Base-by-base conservation (phyloP, 2,797 vertebrate genomes). In the Falco berigora region DNA sequence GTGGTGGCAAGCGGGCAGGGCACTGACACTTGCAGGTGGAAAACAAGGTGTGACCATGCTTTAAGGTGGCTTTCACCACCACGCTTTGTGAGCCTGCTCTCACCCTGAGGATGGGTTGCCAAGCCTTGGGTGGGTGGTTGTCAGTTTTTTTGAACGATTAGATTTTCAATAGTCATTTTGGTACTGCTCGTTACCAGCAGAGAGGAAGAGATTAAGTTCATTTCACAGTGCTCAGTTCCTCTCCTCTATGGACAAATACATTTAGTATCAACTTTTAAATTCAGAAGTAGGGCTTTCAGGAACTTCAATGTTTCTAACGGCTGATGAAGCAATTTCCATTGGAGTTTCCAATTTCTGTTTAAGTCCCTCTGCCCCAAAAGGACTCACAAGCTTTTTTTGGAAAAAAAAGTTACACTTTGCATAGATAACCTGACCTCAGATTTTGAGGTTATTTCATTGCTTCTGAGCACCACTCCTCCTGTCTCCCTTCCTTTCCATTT, bases 401-500 rank as follows among this genome's bases (percentile, higher is more conserved):
- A 44, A 15, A 40, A 77, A 66, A 55, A 59, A 74, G 64, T 55
- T 58, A 67, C 4, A 53, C 61, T 90, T 88, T 50, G 44, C 67
- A 76, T 87, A 79, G 79, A 87, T 49, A 89, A 77, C 24, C 58
- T 58, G 91, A 93, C 84, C 75, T 88, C 56, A 86, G 53, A 88
- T 36, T 42, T 27, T 77, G 53, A 91, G 67, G 75, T 87, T 77
- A 59, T 77, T 92, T 56, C 49, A 80, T 44, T 38, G 30, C n/a
- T 94, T 82, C n/a, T 74, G 81, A 94, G 58, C 38, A 59, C 24
- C 2, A 8, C 17, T 90, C 27, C 63, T 80, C 21, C 28, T 10
- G 82, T 88, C 24, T 80, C 40, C 15, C 32, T 87, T 92, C 47
- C n/a, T 80, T 92, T 89, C 23, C 49, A 74, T 87, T 96, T 89